phyloP scores from a whole-genome alignment of 1,140 invertebrate species.

The Rhopalosiphum padi region DNA sequence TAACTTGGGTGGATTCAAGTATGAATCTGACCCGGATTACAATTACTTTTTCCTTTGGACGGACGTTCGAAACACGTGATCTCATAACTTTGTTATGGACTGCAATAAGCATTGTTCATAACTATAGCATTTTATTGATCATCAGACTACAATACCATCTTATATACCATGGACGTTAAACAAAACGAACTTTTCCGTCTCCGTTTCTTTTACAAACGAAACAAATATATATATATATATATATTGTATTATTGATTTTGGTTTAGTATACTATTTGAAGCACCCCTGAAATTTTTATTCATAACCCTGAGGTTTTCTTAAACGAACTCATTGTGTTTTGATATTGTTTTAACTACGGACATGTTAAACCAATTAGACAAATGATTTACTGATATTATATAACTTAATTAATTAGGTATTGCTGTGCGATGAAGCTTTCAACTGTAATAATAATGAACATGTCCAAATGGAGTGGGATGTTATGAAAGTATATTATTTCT shows the following conservation, averaged over 20 bases:
- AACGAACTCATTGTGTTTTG: neutral
- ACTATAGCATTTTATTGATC: conserved; percentile 39
- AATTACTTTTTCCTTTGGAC: conserved; percentile 4
- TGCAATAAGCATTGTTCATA: conserved; percentile 31
- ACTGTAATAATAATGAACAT: neutral
- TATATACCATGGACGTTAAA: neutral
- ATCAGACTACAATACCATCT: conserved; percentile 26
- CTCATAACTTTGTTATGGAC: conserved; percentile 37
- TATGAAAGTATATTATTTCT: neutral
- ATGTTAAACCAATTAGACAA: conserved; percentile 9
- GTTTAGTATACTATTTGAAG: conserved; percentile 2
- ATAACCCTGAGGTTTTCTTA: neutral
- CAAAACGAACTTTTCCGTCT: conserved; percentile 17
- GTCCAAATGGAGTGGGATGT: neutral
- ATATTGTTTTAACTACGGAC: neutral
- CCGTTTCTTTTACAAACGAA: neutral
- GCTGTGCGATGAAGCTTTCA: neutral
- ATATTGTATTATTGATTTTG: conserved; percentile 21
- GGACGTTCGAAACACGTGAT: conserved; percentile 26
- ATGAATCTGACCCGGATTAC: conserved; percentile 36
- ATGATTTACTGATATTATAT: neutral
- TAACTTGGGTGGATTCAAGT: conserved; percentile 12
- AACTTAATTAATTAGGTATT: neutral
- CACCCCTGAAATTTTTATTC: conserved; percentile 21
- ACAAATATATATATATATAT: neutral